Evolutionary conservation across 2,888 invertebrate species (phyloP).

Genomic region (Eristalis tenax): DNA sequence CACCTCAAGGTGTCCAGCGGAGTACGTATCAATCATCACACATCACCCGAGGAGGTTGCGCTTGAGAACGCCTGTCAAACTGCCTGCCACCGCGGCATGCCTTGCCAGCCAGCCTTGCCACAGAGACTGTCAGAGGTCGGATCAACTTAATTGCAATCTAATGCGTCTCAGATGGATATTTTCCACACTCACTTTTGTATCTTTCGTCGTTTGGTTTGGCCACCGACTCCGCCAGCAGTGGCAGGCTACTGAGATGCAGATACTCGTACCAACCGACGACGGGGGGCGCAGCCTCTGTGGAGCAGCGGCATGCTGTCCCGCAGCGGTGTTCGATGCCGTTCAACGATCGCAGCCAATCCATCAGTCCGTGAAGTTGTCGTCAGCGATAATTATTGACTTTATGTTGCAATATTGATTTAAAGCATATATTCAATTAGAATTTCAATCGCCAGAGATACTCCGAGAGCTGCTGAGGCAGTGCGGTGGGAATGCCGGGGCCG

Average conservation of each 20-base stretch:
- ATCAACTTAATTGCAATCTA: constrained; percentile 61
- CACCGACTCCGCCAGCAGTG: neutral
- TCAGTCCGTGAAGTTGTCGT: constrained; percentile 63
- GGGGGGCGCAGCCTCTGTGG: neutral
- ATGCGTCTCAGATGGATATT: constrained; percentile 23
- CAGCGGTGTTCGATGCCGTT: constrained; percentile 15
- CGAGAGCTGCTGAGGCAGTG: neutral
- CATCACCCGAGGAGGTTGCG: constrained; percentile 26
- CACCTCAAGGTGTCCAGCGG: constrained; percentile 23
- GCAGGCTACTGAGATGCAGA: neutral
- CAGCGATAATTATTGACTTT: constrained; percentile 63
- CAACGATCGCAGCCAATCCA: constrained; percentile 41
- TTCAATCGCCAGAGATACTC: neutral
- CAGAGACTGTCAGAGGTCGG: constrained; percentile 41
- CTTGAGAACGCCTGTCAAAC: constrained; percentile 47
- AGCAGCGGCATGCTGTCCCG: neutral
- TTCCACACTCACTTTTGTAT: constrained; percentile 19
- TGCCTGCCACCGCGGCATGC: neutral
- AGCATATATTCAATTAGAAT: constrained; percentile 53
- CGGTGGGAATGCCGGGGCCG: neutral
- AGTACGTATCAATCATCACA: constrained; percentile 61
- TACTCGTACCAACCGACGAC: neutral
- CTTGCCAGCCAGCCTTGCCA: neutral
- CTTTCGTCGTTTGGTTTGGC: constrained; percentile 28
- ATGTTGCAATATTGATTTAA: constrained; percentile 67